These are phyloP conservation scores for Eudorcas thomsonii DNA, from an alignment of 2,113 vertebrate species.

Conservation along the genomic window DNA sequence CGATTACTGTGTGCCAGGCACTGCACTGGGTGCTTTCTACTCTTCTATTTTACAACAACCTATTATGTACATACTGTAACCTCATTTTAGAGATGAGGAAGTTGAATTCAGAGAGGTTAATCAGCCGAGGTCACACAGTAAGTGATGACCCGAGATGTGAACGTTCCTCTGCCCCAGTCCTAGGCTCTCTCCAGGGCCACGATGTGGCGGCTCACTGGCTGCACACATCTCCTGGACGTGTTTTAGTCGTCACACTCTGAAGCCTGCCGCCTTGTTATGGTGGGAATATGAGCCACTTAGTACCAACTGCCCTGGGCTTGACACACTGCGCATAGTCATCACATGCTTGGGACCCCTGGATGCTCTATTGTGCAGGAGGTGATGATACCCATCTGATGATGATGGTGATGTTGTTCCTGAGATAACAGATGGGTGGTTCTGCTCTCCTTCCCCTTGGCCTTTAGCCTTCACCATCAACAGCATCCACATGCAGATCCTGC, in stretches of 20 bases:
- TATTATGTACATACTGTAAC: background rate
- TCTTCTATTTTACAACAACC: background rate
- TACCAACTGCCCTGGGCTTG: background rate
- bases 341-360: background rate
- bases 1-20: background rate
- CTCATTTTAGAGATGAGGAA: background rate
- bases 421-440: constrained; percentile 23
- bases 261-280: background rate
- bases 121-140: background rate
- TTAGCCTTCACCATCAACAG: constrained; percentile 83
- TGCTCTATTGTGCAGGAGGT: accelerated
- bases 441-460: background rate
- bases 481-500: constrained; percentile 72
- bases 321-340: background rate
- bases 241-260: background rate
- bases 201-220: too few species aligned
- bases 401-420: background rate
- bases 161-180: background rate
- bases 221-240: background rate
- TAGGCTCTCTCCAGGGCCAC: background rate
- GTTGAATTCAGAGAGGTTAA: background rate
- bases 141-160: background rate
- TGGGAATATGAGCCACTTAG: background rate
- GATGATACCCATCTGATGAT: too few species aligned
- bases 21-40: background rate